Evolutionary conservation across 2,113 vertebrate species (phyloP).

Genomic region (Herpailurus yagouaroundi): DNA sequence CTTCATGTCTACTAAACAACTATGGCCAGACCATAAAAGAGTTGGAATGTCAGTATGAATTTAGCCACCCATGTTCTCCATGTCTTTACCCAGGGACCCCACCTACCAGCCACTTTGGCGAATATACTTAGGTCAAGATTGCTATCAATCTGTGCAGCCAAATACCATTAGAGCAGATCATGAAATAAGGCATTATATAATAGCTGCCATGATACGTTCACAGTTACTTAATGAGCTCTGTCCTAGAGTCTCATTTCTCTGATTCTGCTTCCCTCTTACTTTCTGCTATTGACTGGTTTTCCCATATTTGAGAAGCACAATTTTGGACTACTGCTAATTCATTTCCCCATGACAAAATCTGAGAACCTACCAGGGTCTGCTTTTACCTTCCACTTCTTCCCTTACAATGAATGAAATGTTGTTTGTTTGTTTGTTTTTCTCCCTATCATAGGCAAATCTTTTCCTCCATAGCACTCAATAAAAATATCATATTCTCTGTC

Average conservation of each 20-base stretch:
- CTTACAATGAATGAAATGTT: background rate
- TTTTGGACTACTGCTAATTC: background rate
- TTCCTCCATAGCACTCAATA: background rate
- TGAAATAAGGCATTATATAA: background rate
- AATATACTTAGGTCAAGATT: background rate
- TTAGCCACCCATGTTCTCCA: background rate
- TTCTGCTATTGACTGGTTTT: background rate
- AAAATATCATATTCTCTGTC: background rate
- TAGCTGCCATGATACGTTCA: background rate
- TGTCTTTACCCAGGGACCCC: background rate
- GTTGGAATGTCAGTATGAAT: background rate
- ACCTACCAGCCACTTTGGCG: background rate
- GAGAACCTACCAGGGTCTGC: background rate
- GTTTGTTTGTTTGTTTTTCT: background rate
- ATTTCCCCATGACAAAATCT: background rate
- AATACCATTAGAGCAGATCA: background rate
- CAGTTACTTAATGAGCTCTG: background rate
- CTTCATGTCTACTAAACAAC: background rate
- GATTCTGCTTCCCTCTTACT: background rate
- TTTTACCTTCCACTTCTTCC: background rate
- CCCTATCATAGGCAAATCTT: background rate
- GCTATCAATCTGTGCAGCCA: background rate
- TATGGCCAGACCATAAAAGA: background rate
- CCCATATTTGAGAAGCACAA: background rate
- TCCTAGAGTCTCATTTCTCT: background rate